Evolutionary conservation across 2,113 vertebrate species (phyloP).

Genomic region (Ploceus nigricollis): DNA sequence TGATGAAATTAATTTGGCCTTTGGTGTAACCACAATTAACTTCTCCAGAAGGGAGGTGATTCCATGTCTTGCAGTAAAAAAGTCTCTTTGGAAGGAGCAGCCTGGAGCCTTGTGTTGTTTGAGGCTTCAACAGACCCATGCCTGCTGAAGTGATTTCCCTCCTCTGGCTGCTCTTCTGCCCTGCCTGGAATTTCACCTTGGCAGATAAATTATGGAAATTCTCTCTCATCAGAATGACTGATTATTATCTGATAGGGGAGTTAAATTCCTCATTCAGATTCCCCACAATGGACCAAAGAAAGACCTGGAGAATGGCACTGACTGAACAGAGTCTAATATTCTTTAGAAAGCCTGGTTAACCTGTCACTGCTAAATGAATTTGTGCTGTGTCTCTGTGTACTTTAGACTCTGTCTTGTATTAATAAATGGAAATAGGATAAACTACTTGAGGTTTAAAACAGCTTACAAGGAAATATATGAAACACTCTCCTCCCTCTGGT

Average conservation of each 20-base stretch:
- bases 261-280: neutral
- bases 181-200: neutral
- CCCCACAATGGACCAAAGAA: neutral
- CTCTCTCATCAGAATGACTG: neutral
- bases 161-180: neutral
- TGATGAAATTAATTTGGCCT: constrained; percentile 66
- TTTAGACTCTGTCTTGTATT: neutral
- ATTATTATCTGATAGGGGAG: neutral
- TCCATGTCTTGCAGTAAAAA: neutral
- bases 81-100: neutral
- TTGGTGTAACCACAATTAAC: constrained; percentile 64
- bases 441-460: neutral
- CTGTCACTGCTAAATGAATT: neutral
- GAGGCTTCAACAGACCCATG: neutral
- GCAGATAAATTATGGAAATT: constrained; percentile 31
- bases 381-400: neutral
- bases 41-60: constrained; percentile 37
- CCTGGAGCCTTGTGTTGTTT: neutral
- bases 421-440: constrained; percentile 21
- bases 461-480: neutral
- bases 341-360: constrained; percentile 2
- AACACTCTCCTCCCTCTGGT: neutral
- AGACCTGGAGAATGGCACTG: neutral
- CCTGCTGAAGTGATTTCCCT: neutral
- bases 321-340: constrained; percentile 1